Conservation (phyloP, 2,888 invertebrate genomes). For the Drosophila tanythrix region DNA sequence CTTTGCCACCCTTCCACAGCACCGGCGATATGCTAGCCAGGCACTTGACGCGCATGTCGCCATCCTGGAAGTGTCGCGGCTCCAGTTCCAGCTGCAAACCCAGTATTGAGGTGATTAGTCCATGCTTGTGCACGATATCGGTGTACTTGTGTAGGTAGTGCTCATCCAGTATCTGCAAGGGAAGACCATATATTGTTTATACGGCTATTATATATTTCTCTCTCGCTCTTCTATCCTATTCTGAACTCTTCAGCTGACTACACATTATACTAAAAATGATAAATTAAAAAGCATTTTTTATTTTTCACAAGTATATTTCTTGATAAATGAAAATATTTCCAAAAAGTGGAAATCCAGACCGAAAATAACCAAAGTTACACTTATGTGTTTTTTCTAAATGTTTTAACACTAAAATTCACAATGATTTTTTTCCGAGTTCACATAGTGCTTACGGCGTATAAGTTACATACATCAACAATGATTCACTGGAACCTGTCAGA, state of each 20-base stretch:
- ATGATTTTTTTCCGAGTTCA: neutral
- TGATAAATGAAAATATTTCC: neutral
- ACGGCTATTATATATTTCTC: neutral
- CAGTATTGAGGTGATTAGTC: slow-evolving; percentile 87
- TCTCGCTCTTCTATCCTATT: neutral
- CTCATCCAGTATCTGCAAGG: slow-evolving; percentile 85
- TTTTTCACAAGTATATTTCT: neutral
- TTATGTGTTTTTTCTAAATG: neutral
- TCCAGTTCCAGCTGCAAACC: slow-evolving; percentile 87
- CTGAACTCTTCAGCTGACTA: neutral
- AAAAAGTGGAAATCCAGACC: neutral
- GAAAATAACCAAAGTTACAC: neutral
- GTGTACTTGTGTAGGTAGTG: slow-evolving; percentile 86
- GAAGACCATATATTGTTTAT: slow-evolving; percentile 23
- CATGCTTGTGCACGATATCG: slow-evolving; percentile 86
- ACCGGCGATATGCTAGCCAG: slow-evolving; percentile 87
- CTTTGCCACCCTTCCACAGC: slow-evolving; percentile 87
- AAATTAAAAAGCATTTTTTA: neutral
- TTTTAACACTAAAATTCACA: neutral
- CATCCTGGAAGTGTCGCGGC: slow-evolving; percentile 87
- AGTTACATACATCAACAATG: slow-evolving; percentile 44
- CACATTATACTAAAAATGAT: neutral
- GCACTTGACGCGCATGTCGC: slow-evolving; percentile 88
- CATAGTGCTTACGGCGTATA: slow-evolving; percentile 46
- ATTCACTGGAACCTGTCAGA: slow-evolving; percentile 56